These are phyloP conservation scores for Crocallis elinguaria DNA, from an alignment of 2,888 invertebrate species.

Conservation along the genomic window DNA sequence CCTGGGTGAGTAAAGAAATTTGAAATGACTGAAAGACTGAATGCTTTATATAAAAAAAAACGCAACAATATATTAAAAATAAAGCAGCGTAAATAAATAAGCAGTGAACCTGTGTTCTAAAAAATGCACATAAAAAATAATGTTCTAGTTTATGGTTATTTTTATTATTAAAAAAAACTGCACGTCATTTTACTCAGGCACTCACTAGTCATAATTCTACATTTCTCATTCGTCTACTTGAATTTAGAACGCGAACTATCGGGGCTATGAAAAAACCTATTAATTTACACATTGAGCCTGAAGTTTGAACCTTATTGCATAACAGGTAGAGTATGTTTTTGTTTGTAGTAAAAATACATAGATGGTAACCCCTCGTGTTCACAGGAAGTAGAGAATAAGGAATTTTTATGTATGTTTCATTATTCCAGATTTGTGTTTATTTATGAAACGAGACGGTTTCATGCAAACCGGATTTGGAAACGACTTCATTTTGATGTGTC, in stretches of 20 bases:
- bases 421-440: slow-evolving; percentile 69
- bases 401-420: slow-evolving; percentile 75
- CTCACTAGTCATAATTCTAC: slow-evolving; percentile 9
- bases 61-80: too few relatives aligned
- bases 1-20: too few relatives aligned
- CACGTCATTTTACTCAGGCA: too few relatives aligned
- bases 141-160: too few relatives aligned
- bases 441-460: slow-evolving; percentile 54
- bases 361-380: slow-evolving; percentile 53
- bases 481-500: slow-evolving; percentile 30
- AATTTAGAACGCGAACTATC: slow-evolving; percentile 30
- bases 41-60: too few relatives aligned
- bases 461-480: slow-evolving; percentile 46
- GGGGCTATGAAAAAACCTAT: slow-evolving; percentile 24
- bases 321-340: slow-evolving; percentile 40
- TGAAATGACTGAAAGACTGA: too few relatives aligned
- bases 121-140: too few relatives aligned
- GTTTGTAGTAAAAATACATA: slow-evolving; percentile 26
- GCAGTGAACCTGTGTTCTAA: too few relatives aligned
- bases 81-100: too few relatives aligned
- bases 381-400: slow-evolving; percentile 72
- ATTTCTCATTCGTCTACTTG: slow-evolving; percentile 25
- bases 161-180: neutral
- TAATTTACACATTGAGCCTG: slow-evolving; percentile 3
- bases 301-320: slow-evolving; percentile 37